Base-by-base conservation (phyloP, 2,888 invertebrate species). In the Drosophila atroscutellata region DNA sequence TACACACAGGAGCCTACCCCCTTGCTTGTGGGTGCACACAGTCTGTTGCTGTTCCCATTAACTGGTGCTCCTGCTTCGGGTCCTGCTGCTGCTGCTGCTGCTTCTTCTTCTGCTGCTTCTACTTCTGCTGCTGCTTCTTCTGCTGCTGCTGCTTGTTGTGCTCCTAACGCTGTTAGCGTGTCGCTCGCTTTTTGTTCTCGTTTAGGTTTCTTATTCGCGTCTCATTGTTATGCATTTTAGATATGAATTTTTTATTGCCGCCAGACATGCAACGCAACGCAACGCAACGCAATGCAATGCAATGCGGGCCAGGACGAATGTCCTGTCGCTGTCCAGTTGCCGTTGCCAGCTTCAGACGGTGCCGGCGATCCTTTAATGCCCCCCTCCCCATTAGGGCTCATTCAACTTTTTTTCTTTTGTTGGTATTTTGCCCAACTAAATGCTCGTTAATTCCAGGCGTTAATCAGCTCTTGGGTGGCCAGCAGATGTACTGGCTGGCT, bases 201-300 rank as follows among this genome's bases (percentile, higher is more conserved):
- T 59, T 50, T 47, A 36, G 24, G 28, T 24, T 57, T 45, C 52
- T 24, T 34, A 42, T 57, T 59, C 75, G 55, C 76, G 57, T 75
- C 83, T 78, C 88, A 86, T 88, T 86, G 86, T 83, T 83, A 88
- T 86, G 86, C 88, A 86, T 86, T 88, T 86, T 88, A 81, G 81
- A 88, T 88, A 86, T 81, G 77, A 72, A 88, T 78, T 86, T 79
- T 83, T 86, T 86, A 86, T 80, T 72, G 52, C 75, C 81, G 59
- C 65, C 78, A 80, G 81, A 80, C 88, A 88, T 83, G 86, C 83
- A 75, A 81, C 58, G 30, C 26, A 58, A 18, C 11, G 39, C 51
- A 37, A 3, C 26, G 56, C 56, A 51, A 39, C 20, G 20, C 42
- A 20, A 42, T 3, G 45, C 45, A 20, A 15, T 45, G 45, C 24